A percentile compares a stretch with the other conserved stretches of the same genome.
Conservation (phyloP, 2,888 invertebrate genomes). For the Psylliodes chrysocephalus region DNA sequence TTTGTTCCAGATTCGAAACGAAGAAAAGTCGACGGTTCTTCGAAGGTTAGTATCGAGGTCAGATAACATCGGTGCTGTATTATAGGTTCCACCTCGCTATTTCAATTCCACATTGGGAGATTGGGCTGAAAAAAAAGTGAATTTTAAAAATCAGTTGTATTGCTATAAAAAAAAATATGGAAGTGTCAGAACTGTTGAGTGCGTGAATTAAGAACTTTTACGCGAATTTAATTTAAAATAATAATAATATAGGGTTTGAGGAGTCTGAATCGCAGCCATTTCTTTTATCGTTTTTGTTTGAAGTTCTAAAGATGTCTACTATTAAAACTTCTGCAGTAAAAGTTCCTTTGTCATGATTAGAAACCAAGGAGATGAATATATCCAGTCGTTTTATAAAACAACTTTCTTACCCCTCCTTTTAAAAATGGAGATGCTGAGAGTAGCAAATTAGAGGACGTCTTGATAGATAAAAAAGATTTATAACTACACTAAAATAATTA, state of each 20-base stretch:
- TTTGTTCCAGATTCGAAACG: slow-evolving; percentile 78
- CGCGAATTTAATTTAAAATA: background rate
- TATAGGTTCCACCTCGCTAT: slow-evolving; percentile 57
- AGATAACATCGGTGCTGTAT: slow-evolving; percentile 64
- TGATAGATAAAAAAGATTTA: no score
- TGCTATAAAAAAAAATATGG: slow-evolving; percentile 33
- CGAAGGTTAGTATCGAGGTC: slow-evolving; percentile 86
- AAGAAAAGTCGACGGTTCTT: slow-evolving; percentile 83
- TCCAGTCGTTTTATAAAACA: no score
- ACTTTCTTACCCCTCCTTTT: no score
- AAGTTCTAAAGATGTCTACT: no score
- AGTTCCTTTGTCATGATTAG: no score
- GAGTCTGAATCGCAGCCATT: background rate
- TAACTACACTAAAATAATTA: no score
- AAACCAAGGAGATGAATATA: no score
- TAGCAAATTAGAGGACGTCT: no score
- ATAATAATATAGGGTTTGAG: background rate
- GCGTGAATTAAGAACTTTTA: slow-evolving; percentile 4
- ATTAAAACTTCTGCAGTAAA: no score
- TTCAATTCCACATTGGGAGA: slow-evolving; percentile 62
- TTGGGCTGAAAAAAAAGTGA: slow-evolving; percentile 66
- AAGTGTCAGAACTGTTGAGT: slow-evolving; percentile 38
- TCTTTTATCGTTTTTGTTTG: background rate
- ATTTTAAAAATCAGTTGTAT: slow-evolving; percentile 29
- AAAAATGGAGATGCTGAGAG: no score